phyloP scores from a whole-genome alignment of 2,113 vertebrate species.

The Guaruba guarouba region DNA sequence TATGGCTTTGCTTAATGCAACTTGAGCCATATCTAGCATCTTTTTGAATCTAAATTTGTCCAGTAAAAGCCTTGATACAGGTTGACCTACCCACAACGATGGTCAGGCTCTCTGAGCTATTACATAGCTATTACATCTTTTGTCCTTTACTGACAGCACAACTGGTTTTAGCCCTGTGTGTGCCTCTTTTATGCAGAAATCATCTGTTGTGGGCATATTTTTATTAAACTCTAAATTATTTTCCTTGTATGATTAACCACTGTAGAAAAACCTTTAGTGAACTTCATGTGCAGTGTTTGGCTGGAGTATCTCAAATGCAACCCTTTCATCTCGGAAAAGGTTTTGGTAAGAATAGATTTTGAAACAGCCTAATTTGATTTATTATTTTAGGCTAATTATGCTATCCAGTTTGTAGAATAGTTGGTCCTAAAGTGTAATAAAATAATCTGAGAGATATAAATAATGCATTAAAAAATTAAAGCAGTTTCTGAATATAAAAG shows the following conservation, averaged over 20 bases:
- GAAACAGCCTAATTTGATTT: neutral
- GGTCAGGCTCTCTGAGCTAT: neutral
- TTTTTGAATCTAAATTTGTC: neutral
- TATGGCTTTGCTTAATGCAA: neutral
- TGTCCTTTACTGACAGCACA: neutral
- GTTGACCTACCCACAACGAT: neutral
- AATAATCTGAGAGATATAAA: neutral
- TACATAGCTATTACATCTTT: neutral
- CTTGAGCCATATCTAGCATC: neutral
- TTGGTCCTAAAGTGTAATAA: neutral
- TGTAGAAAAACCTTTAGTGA: neutral
- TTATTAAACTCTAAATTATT: neutral
- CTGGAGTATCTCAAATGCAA: neutral
- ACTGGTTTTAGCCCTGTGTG: neutral
- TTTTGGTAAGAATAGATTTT: neutral
- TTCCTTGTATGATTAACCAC: neutral
- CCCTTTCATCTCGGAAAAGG: neutral
- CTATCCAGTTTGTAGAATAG: neutral
- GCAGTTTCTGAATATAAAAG: neutral
- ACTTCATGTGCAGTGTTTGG: neutral
- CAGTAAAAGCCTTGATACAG: neutral
- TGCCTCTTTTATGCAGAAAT: neutral
- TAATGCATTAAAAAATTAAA: neutral
- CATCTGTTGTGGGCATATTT: neutral
- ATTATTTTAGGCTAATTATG: neutral